These are phyloP conservation scores for Trachelipus rathkii DNA, from an alignment of 1,140 invertebrate species.

Conservation along the genomic window DNA sequence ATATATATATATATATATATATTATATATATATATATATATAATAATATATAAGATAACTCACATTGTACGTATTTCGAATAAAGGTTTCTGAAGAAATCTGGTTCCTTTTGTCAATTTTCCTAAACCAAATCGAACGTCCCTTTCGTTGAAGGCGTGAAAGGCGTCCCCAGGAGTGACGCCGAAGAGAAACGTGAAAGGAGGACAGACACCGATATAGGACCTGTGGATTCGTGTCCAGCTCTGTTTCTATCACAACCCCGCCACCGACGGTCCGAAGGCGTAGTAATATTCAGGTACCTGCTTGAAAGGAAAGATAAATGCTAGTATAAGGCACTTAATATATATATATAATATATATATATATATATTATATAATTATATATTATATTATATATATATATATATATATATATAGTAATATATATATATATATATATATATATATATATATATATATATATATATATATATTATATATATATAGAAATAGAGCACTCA, in stretches of 20 bases:
- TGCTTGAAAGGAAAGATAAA: slow-evolving; percentile 46
- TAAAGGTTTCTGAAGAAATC: slow-evolving; percentile 56
- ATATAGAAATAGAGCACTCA: too few relatives aligned
- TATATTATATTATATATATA: too few relatives aligned
- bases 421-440: too few relatives aligned
- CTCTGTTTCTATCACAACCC: slow-evolving; percentile 76
- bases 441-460: too few relatives aligned
- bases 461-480: too few relatives aligned
- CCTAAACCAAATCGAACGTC: slow-evolving; percentile 70
- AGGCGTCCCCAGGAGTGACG: slow-evolving; percentile 60
- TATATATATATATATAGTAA: too few relatives aligned
- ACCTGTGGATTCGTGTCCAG: slow-evolving; percentile 50
- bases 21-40: slow-evolving; percentile 15
- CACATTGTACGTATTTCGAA: slow-evolving; percentile 63
- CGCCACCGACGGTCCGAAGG: slow-evolving; percentile 89
- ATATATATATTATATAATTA: too few relatives aligned
- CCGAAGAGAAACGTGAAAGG: slow-evolving; percentile 91
- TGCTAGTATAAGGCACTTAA: too few relatives aligned
- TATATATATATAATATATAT: too few relatives aligned
- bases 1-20: slow-evolving; percentile 13
- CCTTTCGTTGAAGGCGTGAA: slow-evolving; percentile 78
- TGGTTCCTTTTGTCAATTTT: slow-evolving; percentile 53
- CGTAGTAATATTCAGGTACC: slow-evolving; percentile 65
- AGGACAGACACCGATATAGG: slow-evolving; percentile 46
- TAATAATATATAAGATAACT: slow-evolving; percentile 24